phyloP scores from a whole-genome alignment of 2,797 vertebrate genomes.

The Sebastes variabilis region DNA sequence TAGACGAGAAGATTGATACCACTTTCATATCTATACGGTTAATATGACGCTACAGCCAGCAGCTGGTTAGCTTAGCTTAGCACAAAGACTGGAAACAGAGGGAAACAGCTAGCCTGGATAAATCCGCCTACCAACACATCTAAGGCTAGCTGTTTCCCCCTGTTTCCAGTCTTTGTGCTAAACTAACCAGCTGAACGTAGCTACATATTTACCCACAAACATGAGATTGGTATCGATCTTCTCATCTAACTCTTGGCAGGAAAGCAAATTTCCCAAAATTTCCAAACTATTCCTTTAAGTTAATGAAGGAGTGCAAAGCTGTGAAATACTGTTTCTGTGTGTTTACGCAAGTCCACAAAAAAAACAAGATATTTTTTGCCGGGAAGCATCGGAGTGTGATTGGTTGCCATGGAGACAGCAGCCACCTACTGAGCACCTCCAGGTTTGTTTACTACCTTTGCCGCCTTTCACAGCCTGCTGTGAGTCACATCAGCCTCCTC shows the following conservation, averaged over 20 bases:
- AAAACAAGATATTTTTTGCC: conserved; percentile 29
- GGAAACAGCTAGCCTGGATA: background rate
- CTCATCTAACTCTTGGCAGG: background rate
- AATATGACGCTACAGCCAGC: background rate
- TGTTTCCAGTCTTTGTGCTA: background rate
- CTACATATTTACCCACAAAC: background rate
- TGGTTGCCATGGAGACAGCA: conserved; percentile 63
- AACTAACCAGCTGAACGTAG: background rate
- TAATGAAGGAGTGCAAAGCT: background rate
- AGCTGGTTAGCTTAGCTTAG: background rate
- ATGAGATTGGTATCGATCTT: background rate
- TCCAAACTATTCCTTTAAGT: background rate
- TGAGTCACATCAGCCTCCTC: conserved; percentile 66
- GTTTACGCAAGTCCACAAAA: background rate
- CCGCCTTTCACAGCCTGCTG: background rate
- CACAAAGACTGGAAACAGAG: background rate
- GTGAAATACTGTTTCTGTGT: background rate
- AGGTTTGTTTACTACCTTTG: conserved; percentile 62
- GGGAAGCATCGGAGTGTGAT: conserved; percentile 31
- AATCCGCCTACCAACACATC: background rate
- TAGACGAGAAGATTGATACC: background rate
- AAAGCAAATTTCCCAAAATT: background rate
- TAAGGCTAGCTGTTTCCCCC: background rate
- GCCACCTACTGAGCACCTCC: conserved; percentile 37
- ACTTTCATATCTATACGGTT: background rate